These are phyloP conservation scores for Chrysina gloriosa DNA, from an alignment of 2,888 invertebrate species.

Conservation along the genomic window DNA sequence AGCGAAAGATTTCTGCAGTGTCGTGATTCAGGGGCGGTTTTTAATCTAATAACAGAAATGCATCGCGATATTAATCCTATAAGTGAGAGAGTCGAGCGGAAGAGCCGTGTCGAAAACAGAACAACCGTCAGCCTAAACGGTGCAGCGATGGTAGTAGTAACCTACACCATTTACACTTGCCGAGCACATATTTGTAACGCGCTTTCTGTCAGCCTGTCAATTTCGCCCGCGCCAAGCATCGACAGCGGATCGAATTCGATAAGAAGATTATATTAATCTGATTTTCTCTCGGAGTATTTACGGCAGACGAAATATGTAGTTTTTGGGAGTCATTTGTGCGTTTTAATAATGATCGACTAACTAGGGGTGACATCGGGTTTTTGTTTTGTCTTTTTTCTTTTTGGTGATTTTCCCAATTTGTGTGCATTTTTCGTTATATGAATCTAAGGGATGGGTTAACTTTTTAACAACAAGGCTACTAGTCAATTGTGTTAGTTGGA, in stretches of 20 bases:
- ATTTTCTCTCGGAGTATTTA: constrained; percentile 5
- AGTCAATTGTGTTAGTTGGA: too few species aligned
- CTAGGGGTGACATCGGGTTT: too few species aligned
- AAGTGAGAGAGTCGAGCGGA: constrained; percentile 18
- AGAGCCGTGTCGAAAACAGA: neutral
- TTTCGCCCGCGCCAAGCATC: neutral
- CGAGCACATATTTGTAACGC: constrained; percentile 24
- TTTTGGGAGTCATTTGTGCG: neutral
- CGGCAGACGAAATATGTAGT: neutral
- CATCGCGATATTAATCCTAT: constrained; percentile 35
- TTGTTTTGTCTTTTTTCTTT: too few species aligned
- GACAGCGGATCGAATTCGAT: constrained; percentile 14
- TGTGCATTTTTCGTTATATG: too few species aligned
- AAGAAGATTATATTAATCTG: constrained; percentile 34
- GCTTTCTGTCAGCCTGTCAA: constrained; percentile 28
- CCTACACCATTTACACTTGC: constrained; percentile 16
- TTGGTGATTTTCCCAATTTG: too few species aligned
- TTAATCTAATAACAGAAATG: constrained; percentile 37
- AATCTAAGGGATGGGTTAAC: too few species aligned
- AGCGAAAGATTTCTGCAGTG: constrained; percentile 12
- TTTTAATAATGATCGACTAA: too few species aligned
- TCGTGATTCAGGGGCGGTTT: constrained; percentile 10
- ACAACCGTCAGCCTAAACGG: neutral
- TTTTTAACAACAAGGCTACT: too few species aligned
- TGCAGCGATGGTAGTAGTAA: neutral